Evolutionary conservation across 2,797 vertebrate species (phyloP).

Genomic region (Gobionotothen gibberifrons): DNA sequence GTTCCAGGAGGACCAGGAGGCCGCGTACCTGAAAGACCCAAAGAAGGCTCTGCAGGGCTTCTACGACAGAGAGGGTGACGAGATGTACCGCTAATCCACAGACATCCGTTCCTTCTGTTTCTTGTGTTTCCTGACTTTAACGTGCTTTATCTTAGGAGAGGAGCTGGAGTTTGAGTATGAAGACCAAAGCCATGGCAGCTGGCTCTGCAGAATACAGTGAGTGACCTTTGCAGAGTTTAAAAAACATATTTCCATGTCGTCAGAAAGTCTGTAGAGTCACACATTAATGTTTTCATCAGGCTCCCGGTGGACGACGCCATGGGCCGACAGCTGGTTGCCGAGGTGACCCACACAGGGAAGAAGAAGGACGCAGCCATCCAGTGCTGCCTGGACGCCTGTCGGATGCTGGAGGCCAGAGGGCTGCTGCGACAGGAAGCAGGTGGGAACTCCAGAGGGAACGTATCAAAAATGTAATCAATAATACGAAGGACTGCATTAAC

Average conservation of each 20-base stretch:
- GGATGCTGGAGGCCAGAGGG: conserved; percentile 94
- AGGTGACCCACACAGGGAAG: conserved; percentile 92
- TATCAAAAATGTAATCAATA: background rate
- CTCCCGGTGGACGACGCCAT: conserved; percentile 93
- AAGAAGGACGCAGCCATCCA: conserved; percentile 94
- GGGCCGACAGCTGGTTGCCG: conserved; percentile 94
- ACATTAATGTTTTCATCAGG: conserved; percentile 67
- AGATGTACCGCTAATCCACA: background rate
- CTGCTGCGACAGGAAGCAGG: conserved; percentile 96
- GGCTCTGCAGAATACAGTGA: conserved; percentile 97
- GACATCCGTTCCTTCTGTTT: background rate
- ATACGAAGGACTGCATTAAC: accelerated
- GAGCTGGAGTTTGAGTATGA: conserved; percentile 98
- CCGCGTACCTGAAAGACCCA: conserved; percentile 96
- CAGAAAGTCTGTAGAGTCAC: background rate
- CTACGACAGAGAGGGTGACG: conserved; percentile 95
- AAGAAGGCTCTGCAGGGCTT: conserved; percentile 98
- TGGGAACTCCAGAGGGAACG: conserved; percentile 54
- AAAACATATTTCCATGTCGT: accelerated
- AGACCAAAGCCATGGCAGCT: conserved; percentile 91
- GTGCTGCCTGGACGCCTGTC: conserved; percentile 95
- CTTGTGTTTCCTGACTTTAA: background rate
- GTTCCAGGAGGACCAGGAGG: conserved; percentile 96
- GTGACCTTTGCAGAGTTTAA: conserved; percentile 13
- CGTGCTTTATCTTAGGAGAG: conserved; percentile 84